Conservation (phyloP, 1,140 invertebrate species). For the Manduca sexta region DNA sequence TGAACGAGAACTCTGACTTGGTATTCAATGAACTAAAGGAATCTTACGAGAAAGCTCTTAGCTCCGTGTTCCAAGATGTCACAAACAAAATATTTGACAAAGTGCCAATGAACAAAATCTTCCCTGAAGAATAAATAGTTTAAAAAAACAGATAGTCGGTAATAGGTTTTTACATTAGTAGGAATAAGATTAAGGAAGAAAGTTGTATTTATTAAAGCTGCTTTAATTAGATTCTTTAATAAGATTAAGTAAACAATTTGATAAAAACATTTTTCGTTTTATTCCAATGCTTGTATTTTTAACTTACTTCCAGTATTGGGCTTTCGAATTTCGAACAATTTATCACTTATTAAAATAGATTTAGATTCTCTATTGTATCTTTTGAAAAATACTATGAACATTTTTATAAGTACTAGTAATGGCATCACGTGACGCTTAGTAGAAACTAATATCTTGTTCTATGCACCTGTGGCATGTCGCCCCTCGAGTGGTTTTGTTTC, state of each 20-base stretch:
- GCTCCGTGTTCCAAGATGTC: constrained; percentile 75
- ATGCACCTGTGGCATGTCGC: constrained; percentile 2
- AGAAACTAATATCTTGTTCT: not conserved
- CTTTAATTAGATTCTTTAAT: constrained; percentile 32
- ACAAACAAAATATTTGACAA: constrained; percentile 77
- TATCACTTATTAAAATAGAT: too few species aligned
- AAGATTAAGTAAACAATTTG: constrained; percentile 10
- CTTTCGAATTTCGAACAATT: too few species aligned
- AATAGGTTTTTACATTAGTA: too few species aligned
- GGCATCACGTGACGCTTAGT: constrained; percentile 9
- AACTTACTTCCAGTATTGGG: too few species aligned
- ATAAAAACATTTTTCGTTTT: constrained; percentile 5
- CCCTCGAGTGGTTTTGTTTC: constrained; percentile 7
- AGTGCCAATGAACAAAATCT: constrained; percentile 77
- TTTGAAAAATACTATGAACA: too few species aligned
- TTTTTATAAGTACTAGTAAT: not conserved
- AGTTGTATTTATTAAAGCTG: constrained; percentile 40
- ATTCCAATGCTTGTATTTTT: not conserved
- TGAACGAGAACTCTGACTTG: constrained; percentile 79
- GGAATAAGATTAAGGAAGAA: not conserved
- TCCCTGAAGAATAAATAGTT: constrained; percentile 57
- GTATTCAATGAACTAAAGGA: constrained; percentile 78
- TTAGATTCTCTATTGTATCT: too few species aligned
- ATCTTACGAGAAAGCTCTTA: constrained; percentile 77
- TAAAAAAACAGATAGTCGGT: constrained; percentile 1